Evolutionary conservation across 2,113 vertebrate species (phyloP), one percentile per base, ranked within the genome.

Genomic region (Manacus vitellinus): DNA sequence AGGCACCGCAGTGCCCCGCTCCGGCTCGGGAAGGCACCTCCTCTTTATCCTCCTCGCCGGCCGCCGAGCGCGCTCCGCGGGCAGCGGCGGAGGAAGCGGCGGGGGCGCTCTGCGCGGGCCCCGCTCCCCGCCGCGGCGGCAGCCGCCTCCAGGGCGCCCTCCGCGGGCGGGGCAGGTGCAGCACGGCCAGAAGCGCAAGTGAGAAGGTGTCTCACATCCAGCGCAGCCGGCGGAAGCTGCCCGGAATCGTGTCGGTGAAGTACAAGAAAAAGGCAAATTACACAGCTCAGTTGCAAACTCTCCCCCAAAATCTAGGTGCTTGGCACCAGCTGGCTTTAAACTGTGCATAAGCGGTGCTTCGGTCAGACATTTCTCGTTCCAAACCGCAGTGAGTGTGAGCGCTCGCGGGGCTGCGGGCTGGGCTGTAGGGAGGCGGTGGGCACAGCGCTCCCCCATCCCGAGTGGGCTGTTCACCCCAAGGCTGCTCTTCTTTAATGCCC

Each of bases 391-490:
- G 44, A 17, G 44, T 33, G 17, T 2, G 41, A 65, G 23, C 10
- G 1, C 27, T 33, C 44, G 0, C n/a, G 8, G 47, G 31, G 17
- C 72, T 37, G 41, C 2, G 1, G 68, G 24, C 21, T 10, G 35
- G 35, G 46, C 46, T 25, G 2, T 8, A 3, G 13, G 11, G 12
- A 8, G 33, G 21, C 1, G 0, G 8, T 31, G 41, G 51, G 31
- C 12, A 4, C 14, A 27, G 52, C 4, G 20, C n/a, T 61, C 17
- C 14, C 5, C 13, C 10, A 6, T 10, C 16, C 43, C 1, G 0
- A 20, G 22, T 0, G 12, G 68, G 33, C 55, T 65, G 15, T 6
- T 39, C 8, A 2, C 8, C 5, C 49, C 5, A 8, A 13, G 27
- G 41, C 19, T 18, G 55, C 49, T 79, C 17, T 46, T 23, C 5